Conservation (phyloP, 2,797 vertebrate genomes). For the Micromesistius poutassou region DNA sequence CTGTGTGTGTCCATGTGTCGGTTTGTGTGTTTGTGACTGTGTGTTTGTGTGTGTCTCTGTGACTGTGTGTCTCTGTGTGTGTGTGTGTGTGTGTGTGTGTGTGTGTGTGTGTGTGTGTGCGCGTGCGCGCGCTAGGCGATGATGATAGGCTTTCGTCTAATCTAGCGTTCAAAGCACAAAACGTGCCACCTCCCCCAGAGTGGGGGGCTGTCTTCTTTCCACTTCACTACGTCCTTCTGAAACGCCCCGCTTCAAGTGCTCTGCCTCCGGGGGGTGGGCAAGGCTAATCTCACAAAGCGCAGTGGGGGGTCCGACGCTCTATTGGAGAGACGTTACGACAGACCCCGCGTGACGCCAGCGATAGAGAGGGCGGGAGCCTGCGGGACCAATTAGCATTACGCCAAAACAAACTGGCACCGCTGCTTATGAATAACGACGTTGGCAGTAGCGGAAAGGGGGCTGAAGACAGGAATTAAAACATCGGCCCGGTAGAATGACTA, state of each 20-base stretch:
- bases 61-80: too few relatives aligned
- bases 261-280: constrained; percentile 21
- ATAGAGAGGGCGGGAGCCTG: constrained; percentile 44
- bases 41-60: too few relatives aligned
- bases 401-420: constrained; percentile 19
- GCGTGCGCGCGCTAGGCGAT: background rate
- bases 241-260: constrained; percentile 24
- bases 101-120: background rate
- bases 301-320: background rate
- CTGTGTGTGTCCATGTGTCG: background rate
- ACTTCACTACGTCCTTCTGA: background rate
- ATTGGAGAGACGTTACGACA: constrained; percentile 12
- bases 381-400: constrained; percentile 37
- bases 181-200: constrained; percentile 9
- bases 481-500: background rate
- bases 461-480: background rate
- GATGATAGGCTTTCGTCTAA: too few relatives aligned
- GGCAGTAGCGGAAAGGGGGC: background rate
- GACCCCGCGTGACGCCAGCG: constrained; percentile 28
- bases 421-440: constrained; percentile 14
- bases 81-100: background rate
- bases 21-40: background rate
- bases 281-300: constrained; percentile 32
- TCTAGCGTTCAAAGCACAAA: background rate
- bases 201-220: constrained; percentile 24